Evolutionary conservation across 2,113 vertebrate species (phyloP), one percentile per base, ranked within the genome.

Genomic region (Chiloscyllium plagiosum): DNA sequence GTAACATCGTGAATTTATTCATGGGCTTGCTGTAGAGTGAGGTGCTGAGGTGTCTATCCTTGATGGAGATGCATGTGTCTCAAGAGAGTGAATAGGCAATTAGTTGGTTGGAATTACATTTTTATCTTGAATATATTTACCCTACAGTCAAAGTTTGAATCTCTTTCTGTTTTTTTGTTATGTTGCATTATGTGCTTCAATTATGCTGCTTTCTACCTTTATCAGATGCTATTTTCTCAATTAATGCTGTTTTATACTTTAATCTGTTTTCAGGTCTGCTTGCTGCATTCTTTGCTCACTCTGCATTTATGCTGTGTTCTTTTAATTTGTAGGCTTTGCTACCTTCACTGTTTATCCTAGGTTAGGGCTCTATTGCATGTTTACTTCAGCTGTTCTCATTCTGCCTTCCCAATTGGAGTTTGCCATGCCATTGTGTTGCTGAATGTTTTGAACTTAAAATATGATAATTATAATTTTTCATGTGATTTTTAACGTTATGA

Each of bases 101-200:
- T 92, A 17, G n/a, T 17, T 83, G 19, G 17, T 47, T 83, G 37
- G 80, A 83, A 83, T 83, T 20, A 42, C 80, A 93, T 68, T 68
- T 66, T 61, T 93, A 66, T 93, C 29, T 66, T 66, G 19, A 68
- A 6, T 33, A 93, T 66, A 22, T 93, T 66, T 93, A 37, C 66
- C 61, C 17, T 93, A n/a, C 33, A 93, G 19, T 42, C 33, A 66
- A 90, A 93, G 33, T 93, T 68, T 93, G 89, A 68, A 93, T 93
- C 33, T 37, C 20, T 66, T 61, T 61, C 33, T 93, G 37, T 68
- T 93, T 93, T 93, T 93, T 33, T 68, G n/a, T 92, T 2, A 6
- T 92, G 19, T 92, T 93, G 33, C 61, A 68, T 7, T 1, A 26
- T 17, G 61, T 93, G 61, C 61, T 68, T 33, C 33, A n/a, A 19